phyloP scores from a whole-genome alignment of 2,113 vertebrate genomes.

The Ondatra zibethicus region DNA sequence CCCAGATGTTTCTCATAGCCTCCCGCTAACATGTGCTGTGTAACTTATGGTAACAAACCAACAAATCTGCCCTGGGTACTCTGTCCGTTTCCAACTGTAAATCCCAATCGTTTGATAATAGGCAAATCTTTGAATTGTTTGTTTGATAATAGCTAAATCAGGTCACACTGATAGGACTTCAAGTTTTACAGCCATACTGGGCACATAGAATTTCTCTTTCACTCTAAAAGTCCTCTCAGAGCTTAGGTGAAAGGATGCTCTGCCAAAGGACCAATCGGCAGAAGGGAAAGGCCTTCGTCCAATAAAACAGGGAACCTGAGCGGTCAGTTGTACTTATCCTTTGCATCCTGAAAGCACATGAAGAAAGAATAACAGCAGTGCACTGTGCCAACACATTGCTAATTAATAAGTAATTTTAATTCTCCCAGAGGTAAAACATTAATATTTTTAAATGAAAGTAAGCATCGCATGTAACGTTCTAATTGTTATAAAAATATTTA shows the following conservation, averaged over 20 bases:
- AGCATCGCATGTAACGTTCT: slow-evolving; percentile 48
- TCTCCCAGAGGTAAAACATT: slow-evolving; percentile 74
- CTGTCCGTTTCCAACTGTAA: background rate
- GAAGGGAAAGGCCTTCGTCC: background rate
- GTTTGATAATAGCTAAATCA: background rate
- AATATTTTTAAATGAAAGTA: slow-evolving; percentile 65
- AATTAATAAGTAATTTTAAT: slow-evolving; percentile 78
- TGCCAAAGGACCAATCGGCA: background rate
- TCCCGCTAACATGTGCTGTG: background rate
- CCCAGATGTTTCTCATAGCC: background rate
- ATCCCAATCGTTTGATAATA: background rate
- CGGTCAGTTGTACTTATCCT: slow-evolving; percentile 44
- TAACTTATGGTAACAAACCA: background rate
- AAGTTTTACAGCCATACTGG: background rate
- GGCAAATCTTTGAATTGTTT: background rate
- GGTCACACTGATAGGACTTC: background rate
- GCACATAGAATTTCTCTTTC: background rate
- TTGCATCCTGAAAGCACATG: slow-evolving; percentile 61
- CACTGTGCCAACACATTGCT: slow-evolving; percentile 69
- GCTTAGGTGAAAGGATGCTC: background rate
- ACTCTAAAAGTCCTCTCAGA: background rate
- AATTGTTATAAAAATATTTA: slow-evolving; percentile 81
- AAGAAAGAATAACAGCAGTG: slow-evolving; percentile 77
- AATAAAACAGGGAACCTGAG: background rate
- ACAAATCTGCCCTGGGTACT: background rate